phyloP scores from a whole-genome alignment of 1,140 invertebrate species.

The Calliopsis andreniformis region DNA sequence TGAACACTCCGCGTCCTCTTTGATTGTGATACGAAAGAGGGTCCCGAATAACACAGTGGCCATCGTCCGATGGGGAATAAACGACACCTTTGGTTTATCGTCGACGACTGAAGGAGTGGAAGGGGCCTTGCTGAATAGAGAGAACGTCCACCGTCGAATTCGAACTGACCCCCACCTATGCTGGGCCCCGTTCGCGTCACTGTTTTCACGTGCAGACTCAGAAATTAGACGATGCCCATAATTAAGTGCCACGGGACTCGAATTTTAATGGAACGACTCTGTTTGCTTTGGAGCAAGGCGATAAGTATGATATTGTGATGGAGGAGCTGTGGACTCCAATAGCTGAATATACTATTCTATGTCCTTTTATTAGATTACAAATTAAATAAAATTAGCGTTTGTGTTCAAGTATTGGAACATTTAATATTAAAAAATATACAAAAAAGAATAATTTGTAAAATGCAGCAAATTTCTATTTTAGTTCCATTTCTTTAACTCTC shows the following conservation, averaged over 20 bases:
- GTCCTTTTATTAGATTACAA: no score
- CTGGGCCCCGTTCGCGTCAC: constrained; percentile 53
- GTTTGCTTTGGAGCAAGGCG: constrained; percentile 15
- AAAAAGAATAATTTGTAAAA: no score
- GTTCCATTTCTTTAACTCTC: no score
- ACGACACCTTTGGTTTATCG: constrained; percentile 30
- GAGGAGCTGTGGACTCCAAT: no score
- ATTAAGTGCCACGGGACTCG: constrained; percentile 65
- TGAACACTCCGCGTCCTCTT: neutral
- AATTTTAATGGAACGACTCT: constrained; percentile 50
- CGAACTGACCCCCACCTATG: constrained; percentile 31
- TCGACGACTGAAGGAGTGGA: constrained; percentile 54
- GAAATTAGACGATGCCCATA: constrained; percentile 74
- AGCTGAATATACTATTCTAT: no score
- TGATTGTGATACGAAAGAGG: neutral
- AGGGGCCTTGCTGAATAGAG: constrained; percentile 28
- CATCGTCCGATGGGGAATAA: neutral
- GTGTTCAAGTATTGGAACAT: no score
- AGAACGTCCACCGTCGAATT: constrained; percentile 52
- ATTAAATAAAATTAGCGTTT: no score
- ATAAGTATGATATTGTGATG: no score
- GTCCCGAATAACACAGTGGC: no score
- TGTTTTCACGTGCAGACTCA: constrained; percentile 68
- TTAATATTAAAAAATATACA: no score
- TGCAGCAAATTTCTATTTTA: no score